Evolutionary conservation across 2,113 vertebrate genomes (phyloP).

Genomic region (Tetrao urogallus): DNA sequence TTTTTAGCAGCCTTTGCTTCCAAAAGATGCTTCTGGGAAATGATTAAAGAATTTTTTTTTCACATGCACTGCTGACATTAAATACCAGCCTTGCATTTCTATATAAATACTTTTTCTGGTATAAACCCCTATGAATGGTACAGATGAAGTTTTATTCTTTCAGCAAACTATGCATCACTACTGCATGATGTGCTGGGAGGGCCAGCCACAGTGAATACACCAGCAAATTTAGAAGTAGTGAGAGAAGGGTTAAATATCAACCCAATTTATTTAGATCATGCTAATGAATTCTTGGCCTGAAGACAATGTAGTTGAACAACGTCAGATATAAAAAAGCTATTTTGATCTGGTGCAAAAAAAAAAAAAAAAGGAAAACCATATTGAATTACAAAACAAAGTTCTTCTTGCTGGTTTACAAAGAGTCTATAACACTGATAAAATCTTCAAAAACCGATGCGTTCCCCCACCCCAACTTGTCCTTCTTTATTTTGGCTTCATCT

Average conservation of each 20-base stretch:
- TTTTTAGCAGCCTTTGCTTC: not conserved
- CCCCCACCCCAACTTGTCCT: not conserved
- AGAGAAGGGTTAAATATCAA: not conserved
- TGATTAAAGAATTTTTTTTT: not conserved
- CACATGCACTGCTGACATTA: not conserved
- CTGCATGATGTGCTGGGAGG: not conserved
- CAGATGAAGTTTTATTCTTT: not conserved
- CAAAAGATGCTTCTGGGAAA: not conserved
- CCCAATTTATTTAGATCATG: not conserved
- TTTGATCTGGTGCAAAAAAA: not conserved
- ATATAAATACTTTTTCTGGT: not conserved
- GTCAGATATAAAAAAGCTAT: not conserved
- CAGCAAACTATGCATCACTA: not conserved
- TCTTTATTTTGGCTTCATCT: constrained; percentile 86
- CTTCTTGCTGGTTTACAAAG: constrained; percentile 71
- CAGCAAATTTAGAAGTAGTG: not conserved
- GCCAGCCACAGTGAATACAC: rapidly evolving
- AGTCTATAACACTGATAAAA: constrained; percentile 73
- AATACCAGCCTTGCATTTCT: not conserved
- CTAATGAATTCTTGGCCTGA: not conserved
- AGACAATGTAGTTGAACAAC: not conserved
- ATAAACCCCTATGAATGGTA: not conserved
- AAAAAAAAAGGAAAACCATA: constrained; percentile 35
- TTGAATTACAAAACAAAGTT: constrained; percentile 51
- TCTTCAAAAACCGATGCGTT: constrained; percentile 55